phyloP scores from a whole-genome alignment of 2,797 vertebrate genomes.

The Gallirallus australis region DNA sequence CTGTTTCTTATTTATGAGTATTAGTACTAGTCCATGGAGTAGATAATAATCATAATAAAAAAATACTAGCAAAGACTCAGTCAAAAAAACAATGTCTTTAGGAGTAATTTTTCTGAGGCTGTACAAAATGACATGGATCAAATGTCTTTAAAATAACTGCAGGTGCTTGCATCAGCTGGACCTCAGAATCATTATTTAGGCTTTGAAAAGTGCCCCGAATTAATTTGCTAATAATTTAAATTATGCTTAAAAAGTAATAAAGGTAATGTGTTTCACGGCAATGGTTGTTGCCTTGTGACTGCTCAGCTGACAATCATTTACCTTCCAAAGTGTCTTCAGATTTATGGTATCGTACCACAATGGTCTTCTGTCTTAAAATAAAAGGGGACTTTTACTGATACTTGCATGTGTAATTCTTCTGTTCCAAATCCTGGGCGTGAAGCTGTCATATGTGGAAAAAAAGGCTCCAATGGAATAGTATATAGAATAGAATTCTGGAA shows the following conservation, averaged over 20 bases:
- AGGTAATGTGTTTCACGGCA: neutral
- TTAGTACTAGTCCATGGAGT: neutral
- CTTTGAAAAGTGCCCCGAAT: neutral
- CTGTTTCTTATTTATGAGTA: neutral
- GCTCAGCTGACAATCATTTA: neutral
- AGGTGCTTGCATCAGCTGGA: neutral
- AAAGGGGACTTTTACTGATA: neutral
- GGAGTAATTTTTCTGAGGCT: accelerated
- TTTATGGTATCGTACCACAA: neutral
- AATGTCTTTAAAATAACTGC: neutral
- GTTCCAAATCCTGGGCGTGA: neutral
- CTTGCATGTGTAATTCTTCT: neutral
- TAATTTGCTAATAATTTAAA: neutral
- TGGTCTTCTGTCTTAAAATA: neutral
- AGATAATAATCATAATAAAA: neutral
- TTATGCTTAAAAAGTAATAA: neutral
- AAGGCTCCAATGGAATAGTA: accelerated
- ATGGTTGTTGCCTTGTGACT: neutral
- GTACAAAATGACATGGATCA: neutral
- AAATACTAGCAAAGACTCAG: neutral
- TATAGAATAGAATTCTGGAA: neutral
- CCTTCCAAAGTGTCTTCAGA: neutral
- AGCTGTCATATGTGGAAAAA: neutral
- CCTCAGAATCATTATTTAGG: neutral
- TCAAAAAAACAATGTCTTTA: neutral